Conservation (phyloP, 64 coral and sea anemone genomes). For the Montipora capricornis region DNA sequence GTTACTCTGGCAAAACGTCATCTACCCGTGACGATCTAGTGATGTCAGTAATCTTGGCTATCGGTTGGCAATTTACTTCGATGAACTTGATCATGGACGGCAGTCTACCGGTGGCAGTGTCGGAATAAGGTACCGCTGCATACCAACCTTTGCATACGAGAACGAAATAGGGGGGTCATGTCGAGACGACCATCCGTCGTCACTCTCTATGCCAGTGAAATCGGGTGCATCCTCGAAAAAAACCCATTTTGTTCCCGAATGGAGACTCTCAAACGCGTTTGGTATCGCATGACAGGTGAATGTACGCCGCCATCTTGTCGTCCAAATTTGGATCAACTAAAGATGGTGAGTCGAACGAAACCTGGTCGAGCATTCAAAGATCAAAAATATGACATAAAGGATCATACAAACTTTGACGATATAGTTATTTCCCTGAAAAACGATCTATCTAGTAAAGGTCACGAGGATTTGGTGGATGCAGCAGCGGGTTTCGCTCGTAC, state of each 20-base stretch:
- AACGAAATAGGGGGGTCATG: too few species aligned
- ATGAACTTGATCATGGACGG: background rate
- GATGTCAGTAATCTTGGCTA: background rate
- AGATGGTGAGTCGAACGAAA: background rate
- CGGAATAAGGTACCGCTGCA: background rate
- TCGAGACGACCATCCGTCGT: background rate
- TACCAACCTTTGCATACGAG: too few species aligned
- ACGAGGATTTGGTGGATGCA: background rate
- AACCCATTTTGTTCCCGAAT: background rate
- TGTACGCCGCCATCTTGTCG: background rate
- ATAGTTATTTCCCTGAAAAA: background rate
- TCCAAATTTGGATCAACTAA: background rate
- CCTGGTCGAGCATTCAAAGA: background rate
- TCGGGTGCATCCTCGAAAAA: background rate
- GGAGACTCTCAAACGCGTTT: background rate
- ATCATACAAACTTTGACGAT: background rate
- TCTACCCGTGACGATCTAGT: background rate
- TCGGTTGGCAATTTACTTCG: background rate
- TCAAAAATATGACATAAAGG: background rate
- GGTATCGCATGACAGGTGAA: background rate
- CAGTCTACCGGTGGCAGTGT: background rate
- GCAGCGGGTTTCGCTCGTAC: background rate
- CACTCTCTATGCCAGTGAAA: background rate
- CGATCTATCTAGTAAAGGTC: background rate
- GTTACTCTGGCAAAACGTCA: slow-evolving; percentile 3